phyloP scores from a whole-genome alignment of 35 echinoderm and acorn worm species.

The Eucidaris tribuloides region DNA sequence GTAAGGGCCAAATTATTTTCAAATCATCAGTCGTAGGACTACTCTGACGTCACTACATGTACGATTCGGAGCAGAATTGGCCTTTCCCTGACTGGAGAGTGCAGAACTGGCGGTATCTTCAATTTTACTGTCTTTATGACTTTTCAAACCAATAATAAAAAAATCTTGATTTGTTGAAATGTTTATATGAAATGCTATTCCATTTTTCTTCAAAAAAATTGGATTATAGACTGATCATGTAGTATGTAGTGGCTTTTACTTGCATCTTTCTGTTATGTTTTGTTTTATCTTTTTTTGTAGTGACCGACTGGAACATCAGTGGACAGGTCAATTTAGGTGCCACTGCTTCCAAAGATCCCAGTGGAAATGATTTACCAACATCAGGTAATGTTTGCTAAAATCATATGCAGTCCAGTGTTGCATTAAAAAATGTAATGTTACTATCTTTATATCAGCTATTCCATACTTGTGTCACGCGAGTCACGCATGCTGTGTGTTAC shows the following conservation, averaged over 20 bases:
- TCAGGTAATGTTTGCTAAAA: conserved; percentile 39
- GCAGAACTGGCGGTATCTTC: neutral
- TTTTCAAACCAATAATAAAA: neutral
- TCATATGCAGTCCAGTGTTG: neutral
- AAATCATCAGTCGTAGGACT: no score
- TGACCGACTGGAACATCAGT: conserved; percentile 52
- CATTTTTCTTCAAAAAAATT: neutral
- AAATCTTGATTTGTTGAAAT: neutral
- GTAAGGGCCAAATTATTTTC: no score
- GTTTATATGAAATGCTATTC: no score
- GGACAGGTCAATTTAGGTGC: conserved; percentile 48
- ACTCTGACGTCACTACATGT: neutral
- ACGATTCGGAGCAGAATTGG: neutral
- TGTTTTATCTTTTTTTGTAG: conserved; percentile 24
- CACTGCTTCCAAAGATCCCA: conserved; percentile 42
- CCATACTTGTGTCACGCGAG: no score
- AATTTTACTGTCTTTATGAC: neutral
- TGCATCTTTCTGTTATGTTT: neutral
- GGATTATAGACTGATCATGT: no score
- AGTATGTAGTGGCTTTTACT: neutral
- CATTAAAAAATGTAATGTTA: no score
- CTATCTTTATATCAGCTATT: no score
- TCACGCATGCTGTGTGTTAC: no score
- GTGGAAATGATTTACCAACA: conserved; percentile 50
- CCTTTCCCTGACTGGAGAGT: neutral